Evolutionary conservation across 2,797 vertebrate genomes (phyloP).

Genomic region (Buphagus erythrorhynchus): DNA sequence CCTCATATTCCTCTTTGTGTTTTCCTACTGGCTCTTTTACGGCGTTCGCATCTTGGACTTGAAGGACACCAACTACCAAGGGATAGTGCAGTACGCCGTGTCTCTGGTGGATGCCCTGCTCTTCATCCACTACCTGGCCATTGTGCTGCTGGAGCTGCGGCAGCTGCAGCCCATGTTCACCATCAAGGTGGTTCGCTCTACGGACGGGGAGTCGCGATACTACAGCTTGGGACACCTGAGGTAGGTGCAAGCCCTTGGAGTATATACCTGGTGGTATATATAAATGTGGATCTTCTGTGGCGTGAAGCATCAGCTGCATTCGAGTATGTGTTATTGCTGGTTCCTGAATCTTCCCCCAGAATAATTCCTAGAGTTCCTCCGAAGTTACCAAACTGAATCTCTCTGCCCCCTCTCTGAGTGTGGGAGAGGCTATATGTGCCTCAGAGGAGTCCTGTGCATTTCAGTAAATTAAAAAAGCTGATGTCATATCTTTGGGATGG

Average conservation of each 20-base stretch:
- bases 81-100: constrained; percentile 93
- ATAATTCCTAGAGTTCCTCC: background rate
- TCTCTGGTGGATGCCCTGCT: constrained; percentile 95
- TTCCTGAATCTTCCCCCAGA: background rate
- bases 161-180: constrained; percentile 91
- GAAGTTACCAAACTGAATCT: background rate
- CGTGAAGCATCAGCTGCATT: accelerated
- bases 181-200: constrained; percentile 90
- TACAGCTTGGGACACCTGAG: constrained; percentile 93
- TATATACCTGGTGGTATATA: accelerated
- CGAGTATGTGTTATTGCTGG: accelerated
- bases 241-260: constrained; percentile 62
- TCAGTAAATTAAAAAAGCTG: background rate
- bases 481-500: background rate
- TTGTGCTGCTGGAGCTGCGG: constrained; percentile 92
- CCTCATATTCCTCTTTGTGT: constrained; percentile 91
- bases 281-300: background rate
- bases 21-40: constrained; percentile 98
- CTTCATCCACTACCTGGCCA: constrained; percentile 95
- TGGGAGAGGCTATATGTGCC: background rate
- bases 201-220: constrained; percentile 89
- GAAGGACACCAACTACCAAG: constrained; percentile 92
- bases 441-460: background rate
- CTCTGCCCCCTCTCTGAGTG: background rate
- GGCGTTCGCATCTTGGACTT: constrained; percentile 94